These are phyloP conservation scores for Mobula hypostoma DNA, from an alignment of 2,113 vertebrate genomes.

Conservation along the genomic window DNA sequence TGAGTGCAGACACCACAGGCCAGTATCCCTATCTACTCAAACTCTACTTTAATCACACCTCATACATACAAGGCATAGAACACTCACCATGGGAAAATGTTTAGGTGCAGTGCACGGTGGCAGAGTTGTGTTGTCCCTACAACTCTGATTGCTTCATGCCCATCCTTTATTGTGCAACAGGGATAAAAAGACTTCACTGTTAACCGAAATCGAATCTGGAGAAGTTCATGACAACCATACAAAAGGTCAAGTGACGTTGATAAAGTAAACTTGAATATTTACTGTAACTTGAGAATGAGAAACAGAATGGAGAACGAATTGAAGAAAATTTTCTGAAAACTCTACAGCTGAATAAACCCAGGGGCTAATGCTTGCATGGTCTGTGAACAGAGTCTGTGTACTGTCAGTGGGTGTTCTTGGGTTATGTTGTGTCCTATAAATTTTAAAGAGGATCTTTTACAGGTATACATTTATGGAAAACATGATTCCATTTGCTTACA, in stretches of 20 bases:
- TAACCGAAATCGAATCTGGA: not conserved
- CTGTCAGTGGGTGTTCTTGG: not conserved
- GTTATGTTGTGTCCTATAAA: conserved; percentile 1
- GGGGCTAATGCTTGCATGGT: conserved; percentile 24
- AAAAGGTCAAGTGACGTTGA: conserved; percentile 24
- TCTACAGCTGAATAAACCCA: conserved; percentile 1
- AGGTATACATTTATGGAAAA: not conserved
- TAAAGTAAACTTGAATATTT: conserved; percentile 18
- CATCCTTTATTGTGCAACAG: not conserved
- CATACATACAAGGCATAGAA: not conserved
- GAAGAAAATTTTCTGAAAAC: conserved; percentile 18
- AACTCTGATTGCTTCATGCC: not conserved
- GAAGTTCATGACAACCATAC: not conserved
- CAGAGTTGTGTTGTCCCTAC: not conserved
- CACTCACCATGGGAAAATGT: not conserved
- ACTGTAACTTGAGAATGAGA: not conserved
- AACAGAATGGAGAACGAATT: not conserved
- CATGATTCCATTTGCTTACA: not conserved
- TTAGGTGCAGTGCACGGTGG: not conserved
- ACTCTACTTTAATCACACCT: no score
- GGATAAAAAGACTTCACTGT: not conserved
- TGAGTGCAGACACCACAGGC: no score
- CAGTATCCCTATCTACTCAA: not conserved
- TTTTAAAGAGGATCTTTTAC: not conserved
- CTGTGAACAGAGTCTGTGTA: not conserved